Evolutionary conservation across 30 jellyfish, hydroid and myxozoan species (phyloP).

Genomic region (Chrysaora quinquecirrha): DNA sequence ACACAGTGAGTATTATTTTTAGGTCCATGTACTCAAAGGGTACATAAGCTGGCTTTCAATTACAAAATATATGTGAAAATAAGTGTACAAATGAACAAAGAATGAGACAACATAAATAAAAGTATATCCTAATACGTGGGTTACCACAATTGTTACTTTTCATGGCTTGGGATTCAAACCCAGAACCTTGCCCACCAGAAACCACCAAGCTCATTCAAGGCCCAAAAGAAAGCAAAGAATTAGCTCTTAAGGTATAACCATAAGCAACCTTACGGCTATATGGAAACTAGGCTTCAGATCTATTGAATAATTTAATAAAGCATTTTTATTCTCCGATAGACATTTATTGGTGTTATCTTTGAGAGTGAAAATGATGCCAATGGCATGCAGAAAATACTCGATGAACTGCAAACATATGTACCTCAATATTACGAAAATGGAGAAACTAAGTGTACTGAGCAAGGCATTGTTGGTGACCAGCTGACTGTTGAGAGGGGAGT

Average conservation of each 20-base stretch:
- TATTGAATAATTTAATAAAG: not conserved
- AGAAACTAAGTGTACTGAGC: conserved; percentile 12
- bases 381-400: conserved; percentile 32
- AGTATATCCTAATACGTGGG: conserved; percentile 1
- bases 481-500: no score
- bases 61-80: not conserved
- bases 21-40: not conserved
- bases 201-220: not conserved
- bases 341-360: conserved; percentile 16
- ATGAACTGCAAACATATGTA: conserved; percentile 21
- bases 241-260: not conserved
- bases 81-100: not conserved
- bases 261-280: not conserved
- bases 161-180: conserved; percentile 1
- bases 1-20: conserved; percentile 4
- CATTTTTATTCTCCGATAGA: conserved; percentile 8
- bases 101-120: not conserved
- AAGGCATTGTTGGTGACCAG: conserved; percentile 42
- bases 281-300: no score
- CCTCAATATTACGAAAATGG: conserved; percentile 11
- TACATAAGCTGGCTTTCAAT: not conserved
- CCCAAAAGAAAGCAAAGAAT: not conserved
- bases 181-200: conserved; percentile 6
- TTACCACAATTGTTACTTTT: not conserved
- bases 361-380: conserved; percentile 19